phyloP scores from a whole-genome alignment of 2,797 vertebrate genomes.

The Cuniculus paca region DNA sequence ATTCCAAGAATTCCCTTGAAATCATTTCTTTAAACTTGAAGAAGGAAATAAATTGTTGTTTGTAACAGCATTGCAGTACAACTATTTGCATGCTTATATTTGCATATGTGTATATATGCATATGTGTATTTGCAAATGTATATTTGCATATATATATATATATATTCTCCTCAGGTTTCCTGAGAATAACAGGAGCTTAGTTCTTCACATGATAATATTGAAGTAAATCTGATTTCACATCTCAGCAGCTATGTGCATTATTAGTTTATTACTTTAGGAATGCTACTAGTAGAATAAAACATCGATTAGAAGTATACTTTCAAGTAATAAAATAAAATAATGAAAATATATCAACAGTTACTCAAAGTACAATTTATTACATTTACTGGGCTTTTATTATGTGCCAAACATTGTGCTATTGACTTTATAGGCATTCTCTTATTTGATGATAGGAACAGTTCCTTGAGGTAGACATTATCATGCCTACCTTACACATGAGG shows the following conservation, averaged over 20 bases:
- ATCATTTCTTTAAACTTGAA: background rate
- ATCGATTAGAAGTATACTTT: background rate
- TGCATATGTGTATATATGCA: background rate
- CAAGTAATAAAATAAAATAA: constrained; percentile 47
- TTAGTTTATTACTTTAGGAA: background rate
- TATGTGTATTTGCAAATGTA: background rate
- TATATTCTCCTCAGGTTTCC: background rate
- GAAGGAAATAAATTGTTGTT: background rate
- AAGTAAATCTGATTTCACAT: constrained; percentile 24
- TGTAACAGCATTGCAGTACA: background rate
- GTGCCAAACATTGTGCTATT: background rate
- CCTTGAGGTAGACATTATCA: background rate
- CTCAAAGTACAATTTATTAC: background rate
- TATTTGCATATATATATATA: background rate
- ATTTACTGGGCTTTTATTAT: background rate
- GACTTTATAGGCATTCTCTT: background rate
- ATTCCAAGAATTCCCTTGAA: background rate
- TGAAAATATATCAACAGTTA: background rate
- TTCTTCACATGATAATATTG: background rate
- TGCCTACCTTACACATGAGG: background rate
- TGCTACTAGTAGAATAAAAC: constrained; percentile 11
- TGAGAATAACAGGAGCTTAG: background rate
- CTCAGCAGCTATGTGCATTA: background rate
- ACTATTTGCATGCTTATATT: background rate
- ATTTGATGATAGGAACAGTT: background rate